Percentiles rank a stretch among this genome's conserved stretches.
phyloP scores from a whole-genome alignment of 2,797 vertebrate species.

The Bradypodion pumilum region DNA sequence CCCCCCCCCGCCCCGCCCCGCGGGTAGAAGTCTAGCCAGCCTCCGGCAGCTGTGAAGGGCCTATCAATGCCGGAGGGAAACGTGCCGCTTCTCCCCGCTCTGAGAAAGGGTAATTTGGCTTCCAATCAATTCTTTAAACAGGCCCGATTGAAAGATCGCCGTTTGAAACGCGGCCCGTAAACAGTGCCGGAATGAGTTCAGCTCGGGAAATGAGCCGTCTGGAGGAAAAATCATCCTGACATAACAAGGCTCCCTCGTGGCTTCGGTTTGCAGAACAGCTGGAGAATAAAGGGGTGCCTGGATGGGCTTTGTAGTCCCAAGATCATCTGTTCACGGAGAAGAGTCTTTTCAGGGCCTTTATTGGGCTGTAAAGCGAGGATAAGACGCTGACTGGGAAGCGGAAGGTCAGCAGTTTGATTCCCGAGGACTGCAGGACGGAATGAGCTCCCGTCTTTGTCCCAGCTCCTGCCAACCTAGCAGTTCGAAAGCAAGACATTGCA shows the following conservation, averaged over 20 bases:
- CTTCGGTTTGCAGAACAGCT: neutral
- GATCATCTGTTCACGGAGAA: no score
- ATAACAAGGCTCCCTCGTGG: neutral
- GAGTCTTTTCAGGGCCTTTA: no score
- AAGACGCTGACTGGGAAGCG: no score
- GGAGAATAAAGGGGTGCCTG: neutral
- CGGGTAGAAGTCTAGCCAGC: no score
- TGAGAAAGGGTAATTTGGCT: conserved; percentile 60
- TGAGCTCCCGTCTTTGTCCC: no score
- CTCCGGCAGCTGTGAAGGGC: neutral
- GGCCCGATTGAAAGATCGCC: conserved; percentile 71
- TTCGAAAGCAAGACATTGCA: no score
- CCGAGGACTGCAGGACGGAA: no score
- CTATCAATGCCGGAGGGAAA: neutral
- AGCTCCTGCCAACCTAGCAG: no score
- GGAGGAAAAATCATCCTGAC: neutral
- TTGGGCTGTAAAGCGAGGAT: no score
- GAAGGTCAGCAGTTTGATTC: no score
- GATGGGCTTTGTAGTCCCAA: no score
- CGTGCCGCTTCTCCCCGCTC: neutral
- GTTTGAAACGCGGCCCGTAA: conserved; percentile 66
- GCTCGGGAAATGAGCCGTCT: conserved; percentile 31
- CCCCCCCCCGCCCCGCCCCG: no score
- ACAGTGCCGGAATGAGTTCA: conserved; percentile 67
- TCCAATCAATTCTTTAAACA: conserved; percentile 73